These are phyloP conservation scores for Prunella strophiata DNA, from an alignment of 2,797 vertebrate species.

Conservation along the genomic window DNA sequence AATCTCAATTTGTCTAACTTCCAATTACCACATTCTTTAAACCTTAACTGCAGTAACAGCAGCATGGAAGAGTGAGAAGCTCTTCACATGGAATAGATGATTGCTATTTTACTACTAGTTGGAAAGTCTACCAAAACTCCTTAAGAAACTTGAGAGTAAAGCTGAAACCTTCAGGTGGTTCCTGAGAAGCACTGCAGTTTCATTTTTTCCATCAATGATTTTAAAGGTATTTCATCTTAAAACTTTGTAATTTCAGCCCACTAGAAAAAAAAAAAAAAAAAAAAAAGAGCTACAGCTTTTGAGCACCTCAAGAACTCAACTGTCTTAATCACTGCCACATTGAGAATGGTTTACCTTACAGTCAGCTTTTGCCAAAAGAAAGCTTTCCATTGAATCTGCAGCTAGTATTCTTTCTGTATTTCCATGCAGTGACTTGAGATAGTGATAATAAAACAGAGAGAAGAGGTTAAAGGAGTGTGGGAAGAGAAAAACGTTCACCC, in stretches of 20 bases:
- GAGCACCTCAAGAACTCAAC: neutral
- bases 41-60: neutral
- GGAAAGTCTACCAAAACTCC: neutral
- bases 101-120: neutral
- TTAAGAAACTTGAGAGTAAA: neutral
- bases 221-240: neutral
- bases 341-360: conserved; percentile 9
- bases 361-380: conserved; percentile 12
- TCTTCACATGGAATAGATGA: neutral
- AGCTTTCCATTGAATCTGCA: conserved; percentile 31
- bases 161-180: neutral
- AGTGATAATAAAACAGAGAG: conserved; percentile 20
- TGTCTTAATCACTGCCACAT: conserved; percentile 22
- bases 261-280: neutral
- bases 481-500: conserved; percentile 50
- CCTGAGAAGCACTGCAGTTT: neutral
- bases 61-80: rapidly evolving
- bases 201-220: neutral
- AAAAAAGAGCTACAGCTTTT: neutral
- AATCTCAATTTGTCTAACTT: neutral
- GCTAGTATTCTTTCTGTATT: conserved; percentile 10
- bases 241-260: neutral
- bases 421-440: neutral
- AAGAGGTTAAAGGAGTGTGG: conserved; percentile 67
- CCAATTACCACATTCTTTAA: neutral